These are phyloP conservation scores for Sylvia atricapilla DNA, from an alignment of 2,113 vertebrate genomes.

Conservation along the genomic window DNA sequence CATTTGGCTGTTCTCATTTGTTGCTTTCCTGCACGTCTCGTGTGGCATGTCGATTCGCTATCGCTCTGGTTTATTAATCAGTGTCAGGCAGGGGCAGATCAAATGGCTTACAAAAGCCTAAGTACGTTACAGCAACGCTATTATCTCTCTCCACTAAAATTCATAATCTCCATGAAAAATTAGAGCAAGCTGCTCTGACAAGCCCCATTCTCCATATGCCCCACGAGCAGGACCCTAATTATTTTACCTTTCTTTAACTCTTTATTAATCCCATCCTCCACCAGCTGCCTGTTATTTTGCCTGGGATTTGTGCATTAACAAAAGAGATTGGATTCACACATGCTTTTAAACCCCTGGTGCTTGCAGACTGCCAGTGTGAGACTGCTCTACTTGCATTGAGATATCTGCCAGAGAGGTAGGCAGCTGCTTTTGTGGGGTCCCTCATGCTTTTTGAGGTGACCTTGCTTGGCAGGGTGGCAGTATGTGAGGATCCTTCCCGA, in stretches of 20 bases:
- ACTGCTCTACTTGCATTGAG: accelerated
- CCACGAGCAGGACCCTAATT: background rate
- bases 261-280: constrained; percentile 2
- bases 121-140: constrained; percentile 15
- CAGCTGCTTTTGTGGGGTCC: background rate
- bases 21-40: background rate
- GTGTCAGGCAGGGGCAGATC: constrained; percentile 55
- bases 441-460: background rate
- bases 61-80: constrained; percentile 38
- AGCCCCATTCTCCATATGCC: constrained; percentile 15
- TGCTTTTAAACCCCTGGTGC: background rate
- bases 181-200: constrained; percentile 34
- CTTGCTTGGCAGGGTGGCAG: background rate
- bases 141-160: constrained; percentile 47
- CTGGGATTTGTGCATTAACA: background rate
- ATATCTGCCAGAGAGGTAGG: background rate
- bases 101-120: constrained; percentile 51
- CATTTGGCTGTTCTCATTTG: background rate
- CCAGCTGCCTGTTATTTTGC: background rate
- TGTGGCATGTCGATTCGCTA: background rate
- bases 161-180: constrained; percentile 46
- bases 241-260: constrained; percentile 51
- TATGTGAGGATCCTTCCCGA: background rate
- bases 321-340: background rate
- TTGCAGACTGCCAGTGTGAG: background rate